Conservation (phyloP, 2,113 vertebrate species). For the Pelecanoides urinatrix region DNA sequence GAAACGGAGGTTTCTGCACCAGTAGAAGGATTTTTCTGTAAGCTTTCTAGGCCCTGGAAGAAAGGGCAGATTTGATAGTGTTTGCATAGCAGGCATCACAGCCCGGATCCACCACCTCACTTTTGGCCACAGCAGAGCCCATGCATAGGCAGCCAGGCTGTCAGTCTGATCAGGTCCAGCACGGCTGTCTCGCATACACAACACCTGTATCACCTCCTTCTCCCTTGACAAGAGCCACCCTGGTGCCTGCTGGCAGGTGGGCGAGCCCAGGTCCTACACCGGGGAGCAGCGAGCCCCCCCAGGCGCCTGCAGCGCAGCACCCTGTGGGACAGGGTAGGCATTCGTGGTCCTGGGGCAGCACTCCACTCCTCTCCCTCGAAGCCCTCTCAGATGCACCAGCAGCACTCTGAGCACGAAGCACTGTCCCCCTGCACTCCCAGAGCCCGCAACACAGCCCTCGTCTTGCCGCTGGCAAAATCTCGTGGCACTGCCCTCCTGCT, state of each 20-base stretch:
- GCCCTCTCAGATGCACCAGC: not conserved
- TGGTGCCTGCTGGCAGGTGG: not conserved
- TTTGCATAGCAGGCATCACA: not conserved
- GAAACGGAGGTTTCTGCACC: not conserved
- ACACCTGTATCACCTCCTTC: not conserved
- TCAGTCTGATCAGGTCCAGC: not conserved
- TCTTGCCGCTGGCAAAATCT: not conserved
- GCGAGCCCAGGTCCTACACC: not conserved
- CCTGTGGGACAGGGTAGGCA: accelerated
- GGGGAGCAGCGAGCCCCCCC: not conserved
- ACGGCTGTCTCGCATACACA: not conserved
- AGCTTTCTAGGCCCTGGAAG: not conserved
- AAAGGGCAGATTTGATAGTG: not conserved
- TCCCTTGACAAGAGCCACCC: not conserved
- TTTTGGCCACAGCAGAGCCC: not conserved
- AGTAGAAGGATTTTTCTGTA: not conserved
- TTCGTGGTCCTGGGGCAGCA: accelerated
- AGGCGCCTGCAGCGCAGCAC: not conserved
- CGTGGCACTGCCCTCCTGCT: not conserved
- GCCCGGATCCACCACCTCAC: not conserved
- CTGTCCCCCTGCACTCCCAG: not conserved
- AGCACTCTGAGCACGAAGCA: not conserved
- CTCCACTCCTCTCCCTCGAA: not conserved
- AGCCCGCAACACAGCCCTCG: not conserved
- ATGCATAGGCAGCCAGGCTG: not conserved